phyloP scores from a whole-genome alignment of 92 coral and sea anemone species.

The Zoanthus sansibaricus region DNA sequence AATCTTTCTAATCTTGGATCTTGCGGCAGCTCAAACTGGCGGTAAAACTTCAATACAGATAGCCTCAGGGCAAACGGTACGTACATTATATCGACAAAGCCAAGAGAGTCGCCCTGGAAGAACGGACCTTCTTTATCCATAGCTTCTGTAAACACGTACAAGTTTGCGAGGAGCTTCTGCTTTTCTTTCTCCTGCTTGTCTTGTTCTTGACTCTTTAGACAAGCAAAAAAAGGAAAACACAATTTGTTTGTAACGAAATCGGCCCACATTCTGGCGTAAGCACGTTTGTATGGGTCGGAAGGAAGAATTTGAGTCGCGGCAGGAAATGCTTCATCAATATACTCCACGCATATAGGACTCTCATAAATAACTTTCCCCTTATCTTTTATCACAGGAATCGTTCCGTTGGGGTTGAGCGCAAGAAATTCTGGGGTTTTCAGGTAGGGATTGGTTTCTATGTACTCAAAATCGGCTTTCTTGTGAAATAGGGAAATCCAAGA shows the following conservation, averaged over 20 bases:
- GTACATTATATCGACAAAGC: constrained; percentile 82
- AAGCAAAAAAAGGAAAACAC: constrained; percentile 63
- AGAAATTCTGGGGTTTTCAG: constrained; percentile 84
- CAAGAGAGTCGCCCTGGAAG: constrained; percentile 69
- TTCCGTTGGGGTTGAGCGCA: constrained; percentile 78
- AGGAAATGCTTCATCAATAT: constrained; percentile 76
- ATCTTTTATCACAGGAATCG: constrained; percentile 70
- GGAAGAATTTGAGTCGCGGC: constrained; percentile 62
- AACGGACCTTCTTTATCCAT: constrained; percentile 74
- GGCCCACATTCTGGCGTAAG: constrained; percentile 86
- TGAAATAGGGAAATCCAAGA: constrained; percentile 82
- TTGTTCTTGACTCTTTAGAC: constrained; percentile 59
- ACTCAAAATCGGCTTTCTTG: constrained; percentile 80
- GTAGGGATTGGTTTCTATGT: constrained; percentile 81
- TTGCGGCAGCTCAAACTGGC: constrained; percentile 72
- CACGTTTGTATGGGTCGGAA: constrained; percentile 72
- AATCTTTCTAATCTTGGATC: constrained; percentile 66
- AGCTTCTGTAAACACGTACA: constrained; percentile 67
- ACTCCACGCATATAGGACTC: constrained; percentile 77
- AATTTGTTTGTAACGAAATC: constrained; percentile 78
- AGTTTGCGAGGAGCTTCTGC: constrained; percentile 58
- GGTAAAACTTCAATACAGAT: constrained; percentile 67
- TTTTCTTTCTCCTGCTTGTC: constrained; percentile 68
- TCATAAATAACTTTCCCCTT: constrained; percentile 71
- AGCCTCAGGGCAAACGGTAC: constrained; percentile 75